These are phyloP conservation scores for Polypterus bichir DNA, from an alignment of 2,113 vertebrate genomes.

Conservation along the genomic window DNA sequence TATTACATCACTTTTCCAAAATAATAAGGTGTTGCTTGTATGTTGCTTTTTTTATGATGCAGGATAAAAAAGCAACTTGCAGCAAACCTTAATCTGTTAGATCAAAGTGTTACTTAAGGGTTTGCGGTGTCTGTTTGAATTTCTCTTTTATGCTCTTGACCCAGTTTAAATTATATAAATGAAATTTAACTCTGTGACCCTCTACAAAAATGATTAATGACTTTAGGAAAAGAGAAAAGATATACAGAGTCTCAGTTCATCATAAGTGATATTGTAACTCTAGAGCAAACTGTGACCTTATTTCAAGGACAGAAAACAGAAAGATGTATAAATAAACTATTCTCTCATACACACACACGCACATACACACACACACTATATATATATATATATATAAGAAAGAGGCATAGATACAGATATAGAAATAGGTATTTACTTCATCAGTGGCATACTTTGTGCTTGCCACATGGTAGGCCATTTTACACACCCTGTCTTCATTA, in stretches of 20 bases:
- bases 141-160: background rate
- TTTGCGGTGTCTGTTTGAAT: background rate
- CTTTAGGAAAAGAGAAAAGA: background rate
- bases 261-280: background rate
- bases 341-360: background rate
- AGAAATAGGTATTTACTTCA: background rate
- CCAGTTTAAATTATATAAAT: slow-evolving; percentile 4
- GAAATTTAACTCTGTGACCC: background rate
- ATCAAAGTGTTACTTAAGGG: slow-evolving; percentile 1
- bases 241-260: background rate
- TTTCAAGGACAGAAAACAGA: slow-evolving; percentile 1
- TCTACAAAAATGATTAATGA: background rate
- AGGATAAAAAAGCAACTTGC: background rate
- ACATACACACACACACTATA: background rate
- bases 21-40: background rate
- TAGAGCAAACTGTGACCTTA: background rate
- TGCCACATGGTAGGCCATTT: background rate
- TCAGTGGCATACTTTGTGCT: background rate
- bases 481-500: background rate
- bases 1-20: background rate
- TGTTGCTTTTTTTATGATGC: background rate
- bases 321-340: background rate
- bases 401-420: no score
- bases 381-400: background rate
- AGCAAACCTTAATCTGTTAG: background rate